These are phyloP conservation scores for Barypeithes pellucidus DNA, from an alignment of 2,888 invertebrate genomes.

Conservation along the genomic window DNA sequence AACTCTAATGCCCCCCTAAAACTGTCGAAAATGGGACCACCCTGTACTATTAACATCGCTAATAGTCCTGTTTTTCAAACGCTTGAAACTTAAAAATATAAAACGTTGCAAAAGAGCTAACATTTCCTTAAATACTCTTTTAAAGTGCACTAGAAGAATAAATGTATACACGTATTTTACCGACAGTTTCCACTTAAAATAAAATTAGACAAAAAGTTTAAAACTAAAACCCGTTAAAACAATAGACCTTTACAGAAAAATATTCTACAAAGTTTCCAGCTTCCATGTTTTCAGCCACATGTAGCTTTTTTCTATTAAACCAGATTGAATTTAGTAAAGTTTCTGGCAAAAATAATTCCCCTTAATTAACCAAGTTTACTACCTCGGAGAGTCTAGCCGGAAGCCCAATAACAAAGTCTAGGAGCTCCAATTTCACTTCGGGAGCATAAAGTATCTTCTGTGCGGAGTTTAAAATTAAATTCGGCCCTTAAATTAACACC, in stretches of 20 bases:
- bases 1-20: no score
- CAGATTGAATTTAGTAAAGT: constrained; percentile 4
- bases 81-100: no score
- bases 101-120: no score
- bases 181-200: no score
- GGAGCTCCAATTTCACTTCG: constrained; percentile 19
- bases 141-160: no score
- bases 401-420: constrained; percentile 23
- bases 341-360: constrained; percentile 8
- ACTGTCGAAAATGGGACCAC: no score
- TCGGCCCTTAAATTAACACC: constrained; percentile 37
- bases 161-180: no score
- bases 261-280: background rate
- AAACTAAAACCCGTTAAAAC: no score
- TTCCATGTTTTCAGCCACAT: background rate
- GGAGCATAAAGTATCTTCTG: constrained; percentile 25
- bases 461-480: constrained; percentile 35
- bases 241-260: background rate
- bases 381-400: constrained; percentile 16
- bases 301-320: background rate
- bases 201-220: no score
- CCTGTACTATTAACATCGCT: no score
- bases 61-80: no score
- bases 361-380: constrained; percentile 21
- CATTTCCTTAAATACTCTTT: no score